Conservation (phyloP, 2,113 vertebrate genomes). For the Aptenodytes patagonicus region DNA sequence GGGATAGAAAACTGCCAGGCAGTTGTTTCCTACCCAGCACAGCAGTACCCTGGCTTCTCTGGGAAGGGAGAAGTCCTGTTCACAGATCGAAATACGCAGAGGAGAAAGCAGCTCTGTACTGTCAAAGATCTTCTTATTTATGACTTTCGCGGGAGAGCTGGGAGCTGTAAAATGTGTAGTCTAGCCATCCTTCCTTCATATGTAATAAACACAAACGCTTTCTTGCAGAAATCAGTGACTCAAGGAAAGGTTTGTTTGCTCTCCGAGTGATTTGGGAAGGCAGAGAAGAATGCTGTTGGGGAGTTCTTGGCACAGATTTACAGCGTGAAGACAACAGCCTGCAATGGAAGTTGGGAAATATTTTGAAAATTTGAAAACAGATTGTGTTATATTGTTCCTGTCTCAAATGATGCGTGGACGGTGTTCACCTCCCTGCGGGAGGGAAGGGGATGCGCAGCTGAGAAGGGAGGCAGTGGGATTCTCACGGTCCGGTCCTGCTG, state of each 20-base stretch:
- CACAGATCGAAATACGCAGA: neutral
- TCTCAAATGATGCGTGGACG: neutral
- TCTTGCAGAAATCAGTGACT: slow-evolving; percentile 46
- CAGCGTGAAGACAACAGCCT: slow-evolving; percentile 24
- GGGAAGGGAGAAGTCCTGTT: neutral
- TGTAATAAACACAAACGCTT: slow-evolving; percentile 19
- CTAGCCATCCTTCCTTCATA: neutral
- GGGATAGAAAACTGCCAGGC: neutral
- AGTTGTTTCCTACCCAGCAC: neutral
- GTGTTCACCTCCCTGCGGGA: neutral
- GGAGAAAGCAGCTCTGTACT: neutral
- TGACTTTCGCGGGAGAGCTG: neutral
- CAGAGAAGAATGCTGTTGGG: slow-evolving; percentile 51
- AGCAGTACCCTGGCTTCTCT: neutral
- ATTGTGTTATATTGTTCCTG: slow-evolving; percentile 39
- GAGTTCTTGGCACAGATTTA: slow-evolving; percentile 50
- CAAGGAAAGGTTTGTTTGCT: slow-evolving; percentile 42
- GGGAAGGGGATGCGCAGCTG: neutral
- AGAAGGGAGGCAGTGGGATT: neutral
- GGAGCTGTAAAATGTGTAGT: neutral
- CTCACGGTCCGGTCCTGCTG: rapidly evolving
- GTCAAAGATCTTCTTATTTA: neutral
- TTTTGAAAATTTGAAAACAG: slow-evolving; percentile 64
- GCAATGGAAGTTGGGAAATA: slow-evolving; percentile 59
- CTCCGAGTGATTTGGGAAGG: slow-evolving; percentile 35